phyloP scores from a whole-genome alignment of 2,113 vertebrate genomes.

The cattle (Bos taurus) region DNA sequence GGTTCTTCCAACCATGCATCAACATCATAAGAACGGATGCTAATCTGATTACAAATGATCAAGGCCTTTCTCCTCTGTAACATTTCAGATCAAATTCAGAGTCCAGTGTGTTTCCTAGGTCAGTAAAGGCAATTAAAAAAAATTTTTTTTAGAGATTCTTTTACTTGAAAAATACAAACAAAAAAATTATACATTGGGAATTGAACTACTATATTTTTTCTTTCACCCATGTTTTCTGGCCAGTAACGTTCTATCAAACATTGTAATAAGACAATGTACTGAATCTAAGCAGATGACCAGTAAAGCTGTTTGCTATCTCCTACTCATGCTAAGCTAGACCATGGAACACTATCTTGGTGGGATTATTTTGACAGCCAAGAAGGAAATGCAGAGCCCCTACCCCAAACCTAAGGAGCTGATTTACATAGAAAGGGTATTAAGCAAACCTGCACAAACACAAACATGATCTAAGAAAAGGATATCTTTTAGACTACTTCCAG shows the following conservation, averaged over 20 bases:
- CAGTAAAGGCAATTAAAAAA: neutral
- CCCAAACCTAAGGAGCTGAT: neutral
- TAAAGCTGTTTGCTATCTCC: neutral
- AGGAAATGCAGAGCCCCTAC: neutral
- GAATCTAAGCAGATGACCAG: neutral
- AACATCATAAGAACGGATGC: neutral
- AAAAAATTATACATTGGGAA: neutral
- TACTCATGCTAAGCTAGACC: neutral
- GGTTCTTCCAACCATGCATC: neutral
- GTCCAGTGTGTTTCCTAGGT: neutral
- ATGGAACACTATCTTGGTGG: neutral
- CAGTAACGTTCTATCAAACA: neutral
- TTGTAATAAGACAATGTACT: neutral
- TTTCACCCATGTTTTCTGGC: neutral
- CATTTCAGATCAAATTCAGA: neutral
- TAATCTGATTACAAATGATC: neutral
- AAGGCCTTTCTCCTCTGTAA: neutral
- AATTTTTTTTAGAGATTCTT: neutral
- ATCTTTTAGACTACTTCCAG: neutral
- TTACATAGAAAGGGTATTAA: neutral
- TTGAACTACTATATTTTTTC: neutral
- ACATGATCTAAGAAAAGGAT: neutral
- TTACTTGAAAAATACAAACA: constrained; percentile 41
- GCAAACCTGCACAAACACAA: neutral
- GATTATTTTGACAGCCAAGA: neutral